Evolutionary conservation across 2,888 invertebrate genomes (phyloP).

Genomic region (Tenthredo notha): DNA sequence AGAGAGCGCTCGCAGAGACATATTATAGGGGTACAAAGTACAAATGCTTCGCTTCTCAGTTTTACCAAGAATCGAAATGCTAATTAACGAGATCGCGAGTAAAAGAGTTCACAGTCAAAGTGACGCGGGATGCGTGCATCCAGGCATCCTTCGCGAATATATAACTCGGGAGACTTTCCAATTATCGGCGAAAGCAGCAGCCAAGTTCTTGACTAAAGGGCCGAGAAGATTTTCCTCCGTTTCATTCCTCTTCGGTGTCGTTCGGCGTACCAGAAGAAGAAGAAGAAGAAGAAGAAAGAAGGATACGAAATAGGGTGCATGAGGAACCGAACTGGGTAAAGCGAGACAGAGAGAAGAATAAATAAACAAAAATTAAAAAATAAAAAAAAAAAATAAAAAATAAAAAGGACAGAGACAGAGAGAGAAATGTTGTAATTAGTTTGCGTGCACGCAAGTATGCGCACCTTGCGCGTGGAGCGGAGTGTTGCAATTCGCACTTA

Average conservation of each 20-base stretch:
- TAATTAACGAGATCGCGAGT: conserved; percentile 69
- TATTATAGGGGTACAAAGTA: conserved; percentile 28
- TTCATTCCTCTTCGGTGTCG: background rate
- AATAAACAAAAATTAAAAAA: background rate
- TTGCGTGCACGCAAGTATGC: conserved; percentile 72
- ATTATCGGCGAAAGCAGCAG: conserved; percentile 38
- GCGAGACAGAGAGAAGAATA: background rate
- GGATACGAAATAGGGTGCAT: background rate
- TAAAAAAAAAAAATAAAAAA: background rate
- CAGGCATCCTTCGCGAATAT: conserved; percentile 24
- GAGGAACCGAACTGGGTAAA: background rate
- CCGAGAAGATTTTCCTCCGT: conserved; percentile 39
- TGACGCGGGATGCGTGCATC: conserved; percentile 46
- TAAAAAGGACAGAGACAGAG: background rate
- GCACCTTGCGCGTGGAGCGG: conserved; percentile 72
- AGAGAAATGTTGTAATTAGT: conserved; percentile 76
- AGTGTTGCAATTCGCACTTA: conserved; percentile 86
- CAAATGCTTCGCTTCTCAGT: conserved; percentile 53
- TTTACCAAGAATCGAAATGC: conserved; percentile 69
- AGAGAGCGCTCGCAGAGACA: background rate
- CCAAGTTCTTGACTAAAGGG: conserved; percentile 47
- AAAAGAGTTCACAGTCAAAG: conserved; percentile 42
- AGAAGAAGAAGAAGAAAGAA: background rate
- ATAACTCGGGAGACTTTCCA: conserved; percentile 48
- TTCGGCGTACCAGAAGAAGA: background rate